Evolutionary conservation across 2,113 vertebrate species (phyloP), one percentile per base, ranked within the genome.

Genomic region (Athene cunicularia): DNA sequence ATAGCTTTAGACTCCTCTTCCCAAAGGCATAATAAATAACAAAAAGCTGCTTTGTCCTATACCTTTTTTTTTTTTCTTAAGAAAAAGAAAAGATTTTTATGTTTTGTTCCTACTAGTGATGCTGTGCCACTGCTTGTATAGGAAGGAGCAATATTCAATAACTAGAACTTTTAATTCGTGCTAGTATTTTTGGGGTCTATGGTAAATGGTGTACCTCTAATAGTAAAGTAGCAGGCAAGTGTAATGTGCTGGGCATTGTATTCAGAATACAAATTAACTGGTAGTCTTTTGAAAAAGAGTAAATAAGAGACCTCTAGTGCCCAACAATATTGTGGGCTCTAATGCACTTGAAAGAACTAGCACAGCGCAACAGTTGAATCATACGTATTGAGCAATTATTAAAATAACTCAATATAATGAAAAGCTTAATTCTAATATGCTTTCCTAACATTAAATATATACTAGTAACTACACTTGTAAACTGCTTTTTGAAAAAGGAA

Each of bases 241-340:
- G 70, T 60, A 81, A 50, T 0, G 1, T 53, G 53, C n/a, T 58
- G 72, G 41, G 50, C 1, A 4, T 27, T 60, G 58, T 53, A 68
- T 21, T 79, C 47, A 47, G 79, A 66, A 85, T 63, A 83, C n/a
- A 88, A 55, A 86, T 50, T 49, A 45, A 24, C 4, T 12, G 18
- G 5, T 21, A 68, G n/a, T 63, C n/a, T 75, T 68, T 56, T 74
- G 24, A 62, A 88, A 88, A 72, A 67, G 71, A 52, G 37, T 88
- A 49, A 56, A 60, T 56, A 71, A 66, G 80, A 83, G 94, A 88
- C 66, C 75, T 79, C 92, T 80, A 88, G 80, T 32, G 93, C 84
- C 37, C 56, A 52, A 14, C 21, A 33, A 70, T 39, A 50, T 7
- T 33, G 75, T 81, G 74, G 70, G 23, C 67, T 84, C 63, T n/a